Evolutionary conservation across 2,113 vertebrate genomes (phyloP), one percentile per base, ranked within the genome.

Genomic region (Catharus fuscescens): DNA sequence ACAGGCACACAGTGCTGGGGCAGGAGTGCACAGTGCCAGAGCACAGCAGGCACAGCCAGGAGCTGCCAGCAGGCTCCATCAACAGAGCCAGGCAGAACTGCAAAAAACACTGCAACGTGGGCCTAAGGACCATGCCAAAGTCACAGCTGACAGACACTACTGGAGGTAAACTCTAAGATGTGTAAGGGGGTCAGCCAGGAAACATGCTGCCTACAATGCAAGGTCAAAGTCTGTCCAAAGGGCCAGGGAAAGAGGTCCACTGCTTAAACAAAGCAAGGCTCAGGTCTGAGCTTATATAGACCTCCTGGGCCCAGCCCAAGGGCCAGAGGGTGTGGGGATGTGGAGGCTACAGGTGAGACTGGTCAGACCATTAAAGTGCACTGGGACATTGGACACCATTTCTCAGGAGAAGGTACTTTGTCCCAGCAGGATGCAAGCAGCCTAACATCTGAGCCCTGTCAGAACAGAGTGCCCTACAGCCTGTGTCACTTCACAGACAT

Each of bases 151-250:
- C 54, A 82, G 34, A n/a, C 1, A 4, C 1, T 6, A 54, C 40
- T 17, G 14, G 31, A 72, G 20, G 25, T 18, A 66, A 64, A 64
- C 6, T 10, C 4, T 18, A 44, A 18, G 18, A 20, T 1, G 7
- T 0, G 0, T 18, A 26, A 62, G 9, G 7, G 2, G 1, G 3
- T 3, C 6, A 65, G 10, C 18, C 23, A 66, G n/a, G 8, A 70
- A 26, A 52, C 3, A 15, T 93, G 31, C 8, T 42, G 38, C 57
- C 44, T 32, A 19, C 16, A 64, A 9, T 2, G 0, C 8, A 34
- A 62, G 48, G 8, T 40, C 19, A 28, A 54, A 69, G 14, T 5
- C 45, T 12, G 32, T 3, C 32, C 20, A 54, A 47, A 69, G 8
- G 3, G 5, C 3, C 42, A 25, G 3, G 2, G 3, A 11, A 38